These are phyloP conservation scores for Drosophila mayaguana DNA, from an alignment of 2,888 invertebrate genomes.

Conservation along the genomic window DNA sequence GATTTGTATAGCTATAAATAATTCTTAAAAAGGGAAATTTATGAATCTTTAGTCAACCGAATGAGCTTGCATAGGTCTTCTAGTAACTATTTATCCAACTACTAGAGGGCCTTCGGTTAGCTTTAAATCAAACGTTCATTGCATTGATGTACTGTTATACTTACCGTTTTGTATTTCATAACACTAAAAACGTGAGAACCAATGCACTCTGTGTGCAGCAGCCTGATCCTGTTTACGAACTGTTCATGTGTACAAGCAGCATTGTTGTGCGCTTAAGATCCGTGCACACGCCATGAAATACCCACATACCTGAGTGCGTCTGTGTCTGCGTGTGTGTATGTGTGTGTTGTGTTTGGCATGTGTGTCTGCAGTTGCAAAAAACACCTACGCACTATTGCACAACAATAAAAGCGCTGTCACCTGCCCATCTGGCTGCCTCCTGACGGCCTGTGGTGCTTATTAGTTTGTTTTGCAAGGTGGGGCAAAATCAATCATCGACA, in stretches of 20 bases:
- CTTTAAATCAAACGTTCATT: not conserved
- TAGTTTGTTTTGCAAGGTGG: slow-evolving; percentile 72
- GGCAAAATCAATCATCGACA: slow-evolving; percentile 68
- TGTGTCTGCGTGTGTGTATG: not conserved
- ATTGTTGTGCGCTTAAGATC: slow-evolving; percentile 69
- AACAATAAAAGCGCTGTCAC: slow-evolving; percentile 53
- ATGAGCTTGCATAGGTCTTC: too few relatives aligned
- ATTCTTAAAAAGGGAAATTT: too few relatives aligned
- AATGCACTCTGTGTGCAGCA: slow-evolving; percentile 41
- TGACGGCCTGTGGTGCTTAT: slow-evolving; percentile 53
- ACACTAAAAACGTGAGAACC: slow-evolving; percentile 53
- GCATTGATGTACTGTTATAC: not conserved
- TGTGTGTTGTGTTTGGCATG: slow-evolving; percentile 9
- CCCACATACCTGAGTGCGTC: not conserved
- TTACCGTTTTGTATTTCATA: not conserved
- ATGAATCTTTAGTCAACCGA: too few relatives aligned
- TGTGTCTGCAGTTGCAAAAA: slow-evolving; percentile 43
- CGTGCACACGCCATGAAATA: slow-evolving; percentile 10
- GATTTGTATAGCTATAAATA: too few relatives aligned
- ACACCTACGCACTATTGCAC: slow-evolving; percentile 75
- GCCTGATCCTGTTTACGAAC: slow-evolving; percentile 64
- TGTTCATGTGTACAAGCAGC: slow-evolving; percentile 64
- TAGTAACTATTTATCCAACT: not conserved
- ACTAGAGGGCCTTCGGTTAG: too few relatives aligned
- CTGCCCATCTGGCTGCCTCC: slow-evolving; percentile 7